A percentile compares a stretch with the other conserved stretches of the same genome.
Evolutionary conservation across 1,140 invertebrate species (phyloP).

Genomic region (Drosophila asahinai): DNA sequence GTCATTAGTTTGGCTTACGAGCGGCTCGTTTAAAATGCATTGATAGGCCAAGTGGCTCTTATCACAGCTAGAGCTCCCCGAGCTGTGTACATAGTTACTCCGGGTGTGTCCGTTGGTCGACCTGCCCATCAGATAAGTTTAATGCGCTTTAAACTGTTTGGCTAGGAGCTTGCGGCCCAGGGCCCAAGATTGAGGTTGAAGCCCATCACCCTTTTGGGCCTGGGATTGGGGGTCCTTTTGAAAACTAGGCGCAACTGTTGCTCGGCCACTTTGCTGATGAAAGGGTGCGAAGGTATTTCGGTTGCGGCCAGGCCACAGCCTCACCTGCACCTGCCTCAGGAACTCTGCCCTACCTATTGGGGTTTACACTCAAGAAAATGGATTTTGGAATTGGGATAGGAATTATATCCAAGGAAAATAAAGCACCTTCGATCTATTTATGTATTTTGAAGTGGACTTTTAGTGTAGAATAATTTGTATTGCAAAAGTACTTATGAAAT

Average conservation of each 20-base stretch:
- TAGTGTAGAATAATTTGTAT: no score
- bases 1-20: conserved; percentile 79
- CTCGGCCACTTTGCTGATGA: conserved; percentile 63
- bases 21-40: conserved; percentile 79
- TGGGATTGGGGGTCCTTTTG: conserved; percentile 37
- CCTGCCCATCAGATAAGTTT: conserved; percentile 73
- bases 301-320: conserved; percentile 54
- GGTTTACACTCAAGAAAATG: conserved; percentile 8
- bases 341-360: conserved; percentile 4
- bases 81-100: conserved; percentile 41
- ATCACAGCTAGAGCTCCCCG: conserved; percentile 25
- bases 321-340: conserved; percentile 29
- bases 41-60: conserved; percentile 74
- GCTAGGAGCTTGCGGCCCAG: conserved; percentile 56
- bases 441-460: neutral
- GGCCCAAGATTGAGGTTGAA: conserved; percentile 5
- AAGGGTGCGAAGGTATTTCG: conserved; percentile 64
- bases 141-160: conserved; percentile 82
- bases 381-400: neutral
- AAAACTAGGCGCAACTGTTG: conserved; percentile 77
- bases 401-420: neutral
- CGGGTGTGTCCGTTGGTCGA: conserved; percentile 9
- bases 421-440: no score
- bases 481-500: no score
- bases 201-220: conserved; percentile 29